phyloP scores from a whole-genome alignment of 2,797 vertebrate species.

The Lemur catta region DNA sequence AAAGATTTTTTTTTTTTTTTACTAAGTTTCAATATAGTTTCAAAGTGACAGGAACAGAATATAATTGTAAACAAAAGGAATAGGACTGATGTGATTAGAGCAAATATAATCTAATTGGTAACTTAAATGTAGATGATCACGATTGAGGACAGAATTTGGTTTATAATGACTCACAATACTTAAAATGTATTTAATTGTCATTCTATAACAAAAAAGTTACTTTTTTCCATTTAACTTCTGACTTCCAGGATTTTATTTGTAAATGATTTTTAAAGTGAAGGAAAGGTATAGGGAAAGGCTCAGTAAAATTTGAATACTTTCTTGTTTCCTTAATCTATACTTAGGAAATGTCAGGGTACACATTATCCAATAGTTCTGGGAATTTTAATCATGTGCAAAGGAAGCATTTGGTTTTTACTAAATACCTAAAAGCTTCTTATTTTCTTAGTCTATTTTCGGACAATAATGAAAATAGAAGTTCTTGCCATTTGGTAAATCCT shows the following conservation, averaged over 20 bases:
- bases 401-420: background rate
- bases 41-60: background rate
- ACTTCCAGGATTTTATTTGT: background rate
- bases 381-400: background rate
- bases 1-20: background rate
- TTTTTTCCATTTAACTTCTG: background rate
- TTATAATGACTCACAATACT: background rate
- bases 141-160: background rate
- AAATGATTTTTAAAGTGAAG: conserved; percentile 28
- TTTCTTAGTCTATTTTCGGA: background rate
- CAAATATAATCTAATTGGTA: background rate
- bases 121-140: background rate
- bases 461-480: background rate
- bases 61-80: background rate
- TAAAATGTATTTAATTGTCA: conserved; percentile 17
- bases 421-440: background rate
- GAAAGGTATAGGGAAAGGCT: background rate
- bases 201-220: background rate
- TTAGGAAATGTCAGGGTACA: background rate
- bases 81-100: background rate
- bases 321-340: background rate
- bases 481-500: background rate
- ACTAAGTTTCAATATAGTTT: background rate
- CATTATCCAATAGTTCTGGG: background rate
- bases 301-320: background rate